Base-by-base conservation (phyloP, 2,888 invertebrate genomes). In the Eutolmus rufibarbis region DNA sequence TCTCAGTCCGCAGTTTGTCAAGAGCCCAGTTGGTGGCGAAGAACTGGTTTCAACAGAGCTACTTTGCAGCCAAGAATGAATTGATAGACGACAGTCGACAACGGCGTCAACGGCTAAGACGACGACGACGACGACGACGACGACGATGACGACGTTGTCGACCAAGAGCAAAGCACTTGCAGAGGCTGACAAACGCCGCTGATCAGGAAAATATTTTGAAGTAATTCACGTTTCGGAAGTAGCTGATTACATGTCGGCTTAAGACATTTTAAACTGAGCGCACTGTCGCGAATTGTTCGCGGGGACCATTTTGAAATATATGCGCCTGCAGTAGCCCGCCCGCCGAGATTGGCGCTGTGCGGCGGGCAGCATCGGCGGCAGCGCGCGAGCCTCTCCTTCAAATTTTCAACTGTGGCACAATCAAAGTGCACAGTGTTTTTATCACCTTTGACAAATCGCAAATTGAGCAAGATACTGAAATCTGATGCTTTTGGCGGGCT, bases 391-490 rank as follows among this genome's bases (percentile, higher is more conserved):
- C 78, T 78, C 37, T 78, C 78, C 78, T 78, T 78, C 43, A 78
- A 37, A 43, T 46, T 46, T 28, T 78, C 40, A 2, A 43, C 40
- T 19, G 46, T 46, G 46, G 78, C 78, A 78, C 23, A 78, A 78
- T 78, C 78, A 46, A 43, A 46, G 78, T 46, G 78, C 78, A 78
- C 66, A 66, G 37, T 40, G 78, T 23, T 78, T 46, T 78, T 78
- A 78, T 78, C 78, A 78, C 78, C 46, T 78, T 78, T 78, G 78
- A 78, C 78, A 78, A 78, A 78, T 78, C 78, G 78, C 78, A 78
- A 78, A 78, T 78, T 78, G 46, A 78, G 78, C 78, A 78, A 78
- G 78, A 78, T 78, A 43, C 78, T 37, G 76, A 76, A 76, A 76
- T 76, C 76, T 37, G 76, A 76, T 76, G 34, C 34, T 76, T 37